A percentile compares a stretch with the other conserved stretches of the same genome.
Evolutionary conservation across 1,140 invertebrate genomes (phyloP).

Genomic region (Zaprionus vittiger): DNA sequence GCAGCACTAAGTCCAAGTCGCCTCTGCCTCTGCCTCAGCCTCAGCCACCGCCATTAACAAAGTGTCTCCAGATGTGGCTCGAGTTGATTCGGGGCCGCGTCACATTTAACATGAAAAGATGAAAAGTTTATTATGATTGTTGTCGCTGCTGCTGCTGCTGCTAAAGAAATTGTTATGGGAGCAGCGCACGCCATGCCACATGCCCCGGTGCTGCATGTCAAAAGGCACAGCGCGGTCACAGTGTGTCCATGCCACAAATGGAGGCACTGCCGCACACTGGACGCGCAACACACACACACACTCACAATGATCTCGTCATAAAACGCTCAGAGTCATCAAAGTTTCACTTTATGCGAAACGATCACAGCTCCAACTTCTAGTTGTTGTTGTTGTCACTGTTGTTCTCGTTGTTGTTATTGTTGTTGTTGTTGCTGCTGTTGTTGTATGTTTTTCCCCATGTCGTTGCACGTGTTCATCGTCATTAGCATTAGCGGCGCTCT

Average conservation of each 20-base stretch:
- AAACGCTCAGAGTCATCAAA: conserved; percentile 81
- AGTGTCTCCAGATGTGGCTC: conserved; percentile 79
- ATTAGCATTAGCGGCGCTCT: conserved; percentile 76
- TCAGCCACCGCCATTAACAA: conserved; percentile 68
- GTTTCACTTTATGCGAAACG: conserved; percentile 81
- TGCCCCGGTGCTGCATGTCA: conserved; percentile 48
- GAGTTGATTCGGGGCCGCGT: conserved; percentile 57
- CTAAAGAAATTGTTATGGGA: conserved; percentile 76
- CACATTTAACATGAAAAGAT: conserved; percentile 82
- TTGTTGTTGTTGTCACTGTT: conserved; percentile 25
- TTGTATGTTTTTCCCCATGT: conserved; percentile 28
- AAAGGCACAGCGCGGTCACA: conserved; percentile 61
- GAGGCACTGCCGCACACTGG: conserved; percentile 2
- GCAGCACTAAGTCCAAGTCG: neutral
- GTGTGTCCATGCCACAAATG: conserved; percentile 44
- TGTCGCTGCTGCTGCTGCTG: conserved; percentile 36
- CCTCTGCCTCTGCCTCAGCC: conserved; percentile 9
- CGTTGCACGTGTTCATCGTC: conserved; percentile 75
- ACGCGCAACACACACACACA: conserved; percentile 4
- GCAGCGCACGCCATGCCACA: conserved; percentile 63
- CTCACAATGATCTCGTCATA: conserved; percentile 75
- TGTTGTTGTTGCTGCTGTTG: conserved; percentile 37
- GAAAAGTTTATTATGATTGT: conserved; percentile 82
- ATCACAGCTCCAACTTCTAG: conserved; percentile 39
- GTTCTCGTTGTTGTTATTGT: neutral